phyloP scores from a whole-genome alignment of 2,888 invertebrate species.

The Cataglyphis altisquamis region DNA sequence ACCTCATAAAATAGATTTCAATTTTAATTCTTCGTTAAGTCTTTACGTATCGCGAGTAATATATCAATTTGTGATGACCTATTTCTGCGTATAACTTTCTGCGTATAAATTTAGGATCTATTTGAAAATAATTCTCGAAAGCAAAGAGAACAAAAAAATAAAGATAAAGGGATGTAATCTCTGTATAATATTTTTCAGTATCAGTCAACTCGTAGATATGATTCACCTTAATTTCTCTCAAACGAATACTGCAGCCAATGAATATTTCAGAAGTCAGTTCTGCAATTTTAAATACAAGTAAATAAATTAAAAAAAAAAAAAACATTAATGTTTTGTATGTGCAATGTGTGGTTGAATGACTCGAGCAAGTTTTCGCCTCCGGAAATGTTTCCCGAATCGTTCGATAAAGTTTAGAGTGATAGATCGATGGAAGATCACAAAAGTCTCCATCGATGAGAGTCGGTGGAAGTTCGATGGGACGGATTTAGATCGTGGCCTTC shows the following conservation, averaged over 20 bases:
- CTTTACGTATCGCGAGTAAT: not conserved
- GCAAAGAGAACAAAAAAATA: not conserved
- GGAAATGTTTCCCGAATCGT: slow-evolving; percentile 8
- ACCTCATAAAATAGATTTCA: not conserved
- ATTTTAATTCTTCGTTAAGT: slow-evolving; percentile 13
- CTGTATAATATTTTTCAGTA: not conserved
- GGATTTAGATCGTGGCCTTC: slow-evolving; percentile 72
- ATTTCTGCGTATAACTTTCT: not conserved
- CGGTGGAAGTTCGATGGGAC: slow-evolving; percentile 66
- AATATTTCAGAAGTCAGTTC: not conserved
- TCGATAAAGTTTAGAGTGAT: slow-evolving; percentile 28
- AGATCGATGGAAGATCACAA: slow-evolving; percentile 30
- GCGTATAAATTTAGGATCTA: not conserved
- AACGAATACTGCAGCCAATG: not conserved
- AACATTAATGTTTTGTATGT: not conserved
- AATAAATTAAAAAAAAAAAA: not conserved
- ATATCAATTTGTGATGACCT: not conserved
- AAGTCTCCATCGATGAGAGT: slow-evolving; percentile 38
- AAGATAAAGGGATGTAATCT: not conserved
- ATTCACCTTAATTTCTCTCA: not conserved
- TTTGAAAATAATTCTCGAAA: not conserved
- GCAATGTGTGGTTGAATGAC: not conserved
- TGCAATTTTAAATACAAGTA: not conserved
- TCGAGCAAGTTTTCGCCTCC: not conserved
- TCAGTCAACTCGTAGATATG: not conserved